These are phyloP conservation scores for Neria commutata DNA, from an alignment of 2,888 invertebrate genomes.

Conservation along the genomic window DNA sequence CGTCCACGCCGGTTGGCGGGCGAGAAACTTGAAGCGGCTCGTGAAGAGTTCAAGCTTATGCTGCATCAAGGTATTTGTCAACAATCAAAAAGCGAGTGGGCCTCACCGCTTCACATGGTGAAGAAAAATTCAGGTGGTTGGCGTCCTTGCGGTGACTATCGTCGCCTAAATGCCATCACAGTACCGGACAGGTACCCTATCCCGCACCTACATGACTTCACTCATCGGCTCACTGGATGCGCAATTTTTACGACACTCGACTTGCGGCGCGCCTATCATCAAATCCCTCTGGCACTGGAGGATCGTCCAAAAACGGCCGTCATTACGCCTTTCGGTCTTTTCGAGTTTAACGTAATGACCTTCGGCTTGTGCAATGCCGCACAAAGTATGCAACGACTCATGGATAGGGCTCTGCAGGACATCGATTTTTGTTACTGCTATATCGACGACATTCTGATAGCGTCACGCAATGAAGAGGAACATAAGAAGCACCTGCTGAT, in stretches of 20 bases:
- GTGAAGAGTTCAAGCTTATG: slow-evolving; percentile 19
- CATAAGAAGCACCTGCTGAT: slow-evolving; percentile 11
- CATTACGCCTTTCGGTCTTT: slow-evolving; percentile 42
- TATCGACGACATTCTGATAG: slow-evolving; percentile 26
- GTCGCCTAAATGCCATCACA: slow-evolving; percentile 29
- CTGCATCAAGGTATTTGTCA: slow-evolving; percentile 54
- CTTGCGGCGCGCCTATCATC: slow-evolving; percentile 41
- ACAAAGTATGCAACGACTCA: slow-evolving; percentile 50
- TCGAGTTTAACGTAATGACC: slow-evolving; percentile 44
- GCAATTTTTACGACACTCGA: slow-evolving; percentile 39
- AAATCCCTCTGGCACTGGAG: slow-evolving; percentile 18
- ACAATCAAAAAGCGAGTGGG: slow-evolving; percentile 56
- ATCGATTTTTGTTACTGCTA: slow-evolving; percentile 36
- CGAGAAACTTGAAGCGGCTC: slow-evolving; percentile 21
- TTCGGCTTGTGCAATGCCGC: slow-evolving; percentile 51
- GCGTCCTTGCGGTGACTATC: slow-evolving; percentile 41
- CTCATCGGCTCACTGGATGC: slow-evolving; percentile 22
- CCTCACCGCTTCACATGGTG: slow-evolving; percentile 52
- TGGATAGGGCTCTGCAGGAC: slow-evolving; percentile 37
- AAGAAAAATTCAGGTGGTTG: slow-evolving; percentile 37
- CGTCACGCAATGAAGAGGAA: slow-evolving; percentile 1
- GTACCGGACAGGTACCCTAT: too few relatives aligned
- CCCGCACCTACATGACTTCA: too few relatives aligned
- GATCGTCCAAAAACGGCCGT: slow-evolving; percentile 18
- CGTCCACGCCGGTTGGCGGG: slow-evolving; percentile 41